Base-by-base conservation (phyloP, 2,888 invertebrate genomes). In the Dryocosmus kuriphilus region DNA sequence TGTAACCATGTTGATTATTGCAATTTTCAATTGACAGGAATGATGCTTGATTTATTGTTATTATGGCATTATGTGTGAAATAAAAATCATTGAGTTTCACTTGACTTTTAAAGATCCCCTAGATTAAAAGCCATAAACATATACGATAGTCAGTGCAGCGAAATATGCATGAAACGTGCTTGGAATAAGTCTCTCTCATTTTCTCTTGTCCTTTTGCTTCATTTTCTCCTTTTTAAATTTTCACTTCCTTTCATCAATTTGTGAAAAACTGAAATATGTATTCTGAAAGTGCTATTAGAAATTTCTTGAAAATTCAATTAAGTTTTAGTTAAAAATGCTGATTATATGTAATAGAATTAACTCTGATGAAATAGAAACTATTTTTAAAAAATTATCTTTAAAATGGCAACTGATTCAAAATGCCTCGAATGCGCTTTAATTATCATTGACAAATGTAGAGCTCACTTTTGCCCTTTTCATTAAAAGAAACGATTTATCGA, bases 131-230 rank as follows among this genome's bases (percentile, higher is more conserved):
- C n/a, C n/a, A n/a, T 51, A 51, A 51, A 51, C 46, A 51, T 51
- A n/a, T 8, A 51, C 46, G 19, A 32, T 9, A 16, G 41, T 46
- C 51, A 55, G 46, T 24, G 46, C 73, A 65, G 57, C 38, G 77
- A 24, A 57, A 16, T 27, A 22, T 74, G 65, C 46, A 32, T 32
- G 57, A 65, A n/a, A 14, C 27, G 55, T 22, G 57, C 22, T 51
- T 57, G 9, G 24, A 65, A 14, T 46, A 46, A 46, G 46, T 46
- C 4, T 46, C 46, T 46, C 46, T 46, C 19, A 46, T 46, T 46
- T 46, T 46, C 46, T 46, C 46, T 46, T 46, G 19, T 46, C 46
- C 46, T 46, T 46, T 46, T 46, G 16, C 46, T 46, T 46, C 46
- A 46, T 46, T 46, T 46, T 46, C 16, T n/a, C 46, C n/a, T 51